Evolutionary conservation across 2,888 invertebrate species (phyloP), one percentile per base, ranked within the genome.

Genomic region (Julus scandinavius): DNA sequence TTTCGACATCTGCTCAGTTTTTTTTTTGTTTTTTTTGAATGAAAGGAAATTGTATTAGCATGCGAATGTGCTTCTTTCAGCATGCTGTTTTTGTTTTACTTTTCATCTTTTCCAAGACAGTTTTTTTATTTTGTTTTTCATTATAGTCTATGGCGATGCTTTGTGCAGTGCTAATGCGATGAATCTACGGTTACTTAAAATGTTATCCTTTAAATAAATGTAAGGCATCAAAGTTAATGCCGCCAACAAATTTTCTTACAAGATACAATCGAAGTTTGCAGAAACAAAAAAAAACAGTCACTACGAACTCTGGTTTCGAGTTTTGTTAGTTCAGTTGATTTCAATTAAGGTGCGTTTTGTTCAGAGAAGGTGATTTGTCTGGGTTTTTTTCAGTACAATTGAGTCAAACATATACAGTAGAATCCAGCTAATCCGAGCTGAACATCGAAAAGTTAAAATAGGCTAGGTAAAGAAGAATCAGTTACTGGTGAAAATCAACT

Each of bases 41-140:
- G 5, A n/a, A 38, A 38, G 80, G 20, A 80, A 80, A 80, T 80
- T 38, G 80, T 38, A 80, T 80, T 80, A 80, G 38, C 80, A 80
- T 80, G 13, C 11, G 38, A 80, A 80, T 80, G 54, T 15, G 54
- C 54, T 54, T 0, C 54, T 54, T 54, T 54, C 4, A 54, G 54
- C 54, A 13, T 29, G 11, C 80, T 63, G 63, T n/a, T 17, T 54
- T 63, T 63, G 63, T 63, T 63, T n/a, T n/a, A 17, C 63, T 63
- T 15, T n/a, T 63, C 4, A 17, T 17, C n/a, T 63, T 54, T 54
- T 54, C 54, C 15, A 54, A 11, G n/a, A 3, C 29, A 80, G 29
- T 38, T 13, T 80, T 54, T 80, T 80, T 13, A 38, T 29, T 80
- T 38, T 29, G 80, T 80, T 80, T 80, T 80, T 38, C 38, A 72